Base-by-base conservation (phyloP, 2,888 invertebrate genomes). In the Xestia c-nigrum region DNA sequence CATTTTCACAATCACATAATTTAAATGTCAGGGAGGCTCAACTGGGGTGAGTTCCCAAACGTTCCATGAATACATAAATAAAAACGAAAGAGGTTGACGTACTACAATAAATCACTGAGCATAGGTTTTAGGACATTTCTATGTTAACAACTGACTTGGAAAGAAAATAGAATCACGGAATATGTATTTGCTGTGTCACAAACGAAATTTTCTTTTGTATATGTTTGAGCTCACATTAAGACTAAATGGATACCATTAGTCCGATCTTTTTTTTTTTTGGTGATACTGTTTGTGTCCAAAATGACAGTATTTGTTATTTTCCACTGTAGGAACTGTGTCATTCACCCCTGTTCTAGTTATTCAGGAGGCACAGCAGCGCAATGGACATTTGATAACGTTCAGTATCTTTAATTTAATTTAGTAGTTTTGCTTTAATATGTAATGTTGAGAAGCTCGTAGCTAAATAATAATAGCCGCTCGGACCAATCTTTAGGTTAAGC, bases 21-120 rank as follows among this genome's bases (percentile, higher is more conserved):
- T 82, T 78, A 82, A 74, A 84, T 57, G 47, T 63, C 80, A 68
- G 12, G 9, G 40, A 57, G 59, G 46, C 31, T 61, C n/a, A 47
- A 50, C 14, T 19, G 31, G 65, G 16, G 50, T 19, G 7, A 57
- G 21, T 52, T 68, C 70, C 24, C 47, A 72, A 16, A 64, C 83
- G 69, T 64, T 74, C 12, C 72, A 43, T 69, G 83, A 83, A 83
- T 83, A 72, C 40, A 52, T 50, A 74, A 69, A 66, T 73, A 46
- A 68, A 64, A 65, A 55, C 40, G 63, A 76, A 69, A 72, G 65
- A 65, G 72, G 65, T 75, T 70, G 61, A 69, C 59, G 65, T 70
- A 52, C 63, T 52, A 76, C 64, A 14, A 81, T 82, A 76, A 85
- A 85, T 85, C 68, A 73, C 46, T 16, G 16, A 57, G 43, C 77